These are phyloP conservation scores for Siniperca obscura DNA, from an alignment of 2,797 vertebrate genomes.

Conservation along the genomic window DNA sequence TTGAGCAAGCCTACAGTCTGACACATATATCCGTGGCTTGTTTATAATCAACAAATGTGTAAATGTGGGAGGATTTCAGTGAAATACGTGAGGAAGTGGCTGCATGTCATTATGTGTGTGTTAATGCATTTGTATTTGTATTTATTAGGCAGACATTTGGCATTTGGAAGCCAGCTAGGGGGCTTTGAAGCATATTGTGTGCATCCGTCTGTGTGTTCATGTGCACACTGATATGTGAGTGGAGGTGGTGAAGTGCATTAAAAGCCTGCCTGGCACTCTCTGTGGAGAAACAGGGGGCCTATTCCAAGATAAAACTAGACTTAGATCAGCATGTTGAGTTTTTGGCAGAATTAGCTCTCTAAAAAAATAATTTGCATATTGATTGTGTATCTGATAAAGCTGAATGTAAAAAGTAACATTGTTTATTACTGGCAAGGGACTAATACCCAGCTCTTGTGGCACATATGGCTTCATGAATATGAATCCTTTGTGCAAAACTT, in stretches of 20 bases:
- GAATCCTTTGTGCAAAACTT: conserved; percentile 57
- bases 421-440: conserved; percentile 54
- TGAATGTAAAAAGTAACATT: conserved; percentile 39
- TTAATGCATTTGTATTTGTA: conserved; percentile 62
- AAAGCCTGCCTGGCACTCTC: conserved; percentile 73
- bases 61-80: conserved; percentile 49
- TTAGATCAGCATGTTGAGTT: conserved; percentile 75
- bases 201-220: conserved; percentile 20
- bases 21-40: conserved; percentile 26
- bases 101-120: conserved; percentile 52
- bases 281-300: conserved; percentile 46
- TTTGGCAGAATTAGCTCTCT: conserved; percentile 63
- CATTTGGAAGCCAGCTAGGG: conserved; percentile 63
- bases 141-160: conserved; percentile 69
- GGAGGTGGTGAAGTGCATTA: conserved; percentile 70
- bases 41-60: conserved; percentile 36
- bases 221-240: conserved; percentile 47
- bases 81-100: conserved; percentile 47
- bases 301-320: conserved; percentile 70
- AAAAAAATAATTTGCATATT: conserved; percentile 66
- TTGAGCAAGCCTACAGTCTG: not conserved
- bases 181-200: conserved; percentile 62
- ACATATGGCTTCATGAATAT: conserved; percentile 54
- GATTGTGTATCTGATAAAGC: conserved; percentile 64
- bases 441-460: conserved; percentile 38